Percentiles rank a stretch among this genome's conserved stretches.
These are phyloP conservation scores for Neodontobutis hainanensis DNA, from an alignment of 2,113 vertebrate genomes.

Conservation along the genomic window DNA sequence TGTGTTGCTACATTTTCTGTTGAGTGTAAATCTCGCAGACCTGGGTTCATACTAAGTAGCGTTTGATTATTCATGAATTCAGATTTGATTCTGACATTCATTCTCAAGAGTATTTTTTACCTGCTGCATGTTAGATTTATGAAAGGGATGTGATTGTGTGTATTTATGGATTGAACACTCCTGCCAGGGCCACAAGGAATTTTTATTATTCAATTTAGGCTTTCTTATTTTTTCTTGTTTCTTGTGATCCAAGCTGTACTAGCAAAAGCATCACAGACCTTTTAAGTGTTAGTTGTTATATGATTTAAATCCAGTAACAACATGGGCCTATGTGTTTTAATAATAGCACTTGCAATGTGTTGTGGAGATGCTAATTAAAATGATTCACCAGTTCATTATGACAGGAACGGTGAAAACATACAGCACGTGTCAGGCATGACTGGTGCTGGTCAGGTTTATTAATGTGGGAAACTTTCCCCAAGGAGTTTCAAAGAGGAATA, in stretches of 20 bases:
- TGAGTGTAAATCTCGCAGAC: background rate
- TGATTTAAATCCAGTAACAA: background rate
- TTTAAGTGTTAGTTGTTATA: background rate
- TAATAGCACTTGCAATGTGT: background rate
- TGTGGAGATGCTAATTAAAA: conserved; percentile 36
- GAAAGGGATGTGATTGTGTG: background rate
- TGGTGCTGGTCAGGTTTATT: conserved; percentile 11
- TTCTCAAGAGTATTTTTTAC: conserved; percentile 2
- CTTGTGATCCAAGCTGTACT: background rate
- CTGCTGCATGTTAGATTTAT: background rate
- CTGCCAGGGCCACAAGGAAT: no score
- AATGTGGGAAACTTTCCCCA: conserved; percentile 11
- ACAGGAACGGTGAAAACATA: conserved; percentile 7
- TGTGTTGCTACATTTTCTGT: background rate
- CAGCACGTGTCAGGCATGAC: conserved; percentile 26
- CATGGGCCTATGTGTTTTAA: conserved; percentile 8
- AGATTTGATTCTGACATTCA: conserved; percentile 1
- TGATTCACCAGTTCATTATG: conserved; percentile 27
- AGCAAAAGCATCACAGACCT: background rate
- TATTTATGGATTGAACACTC: no score
- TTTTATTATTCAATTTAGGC: no score
- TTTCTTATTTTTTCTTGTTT: no score
- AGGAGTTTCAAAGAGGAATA: conserved; percentile 25
- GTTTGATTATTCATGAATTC: conserved; percentile 26
- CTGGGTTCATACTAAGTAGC: background rate